A percentile compares a stretch with the other conserved stretches of the same genome.
Conservation (phyloP, 2,113 vertebrate genomes). For the Rhea pennata region DNA sequence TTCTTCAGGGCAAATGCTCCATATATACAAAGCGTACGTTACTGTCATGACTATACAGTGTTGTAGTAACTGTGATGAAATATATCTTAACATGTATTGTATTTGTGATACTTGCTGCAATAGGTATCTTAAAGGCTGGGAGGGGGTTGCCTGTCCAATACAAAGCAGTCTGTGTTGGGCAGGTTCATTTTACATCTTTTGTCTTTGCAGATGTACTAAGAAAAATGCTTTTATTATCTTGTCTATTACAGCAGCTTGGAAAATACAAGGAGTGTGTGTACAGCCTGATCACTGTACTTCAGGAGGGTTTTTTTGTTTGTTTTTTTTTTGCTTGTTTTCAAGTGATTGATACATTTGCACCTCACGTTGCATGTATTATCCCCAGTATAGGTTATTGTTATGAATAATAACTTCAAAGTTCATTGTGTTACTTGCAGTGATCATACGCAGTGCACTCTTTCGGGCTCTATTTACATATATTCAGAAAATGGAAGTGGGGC, state of each 20-base stretch:
- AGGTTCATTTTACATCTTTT: not conserved
- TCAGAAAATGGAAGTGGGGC: not conserved
- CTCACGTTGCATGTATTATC: not conserved
- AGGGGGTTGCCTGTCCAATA: not conserved
- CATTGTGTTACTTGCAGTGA: not conserved
- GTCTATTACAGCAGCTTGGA: not conserved
- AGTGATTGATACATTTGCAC: not conserved
- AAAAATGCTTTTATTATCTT: not conserved
- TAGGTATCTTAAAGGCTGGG: not conserved
- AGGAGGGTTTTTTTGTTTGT: not conserved
- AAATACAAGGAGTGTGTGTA: not conserved
- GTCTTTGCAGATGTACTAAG: not conserved
- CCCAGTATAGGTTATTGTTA: not conserved
- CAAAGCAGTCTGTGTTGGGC: not conserved
- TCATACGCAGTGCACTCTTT: not conserved
- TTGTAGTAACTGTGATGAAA: not conserved
- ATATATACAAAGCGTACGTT: constrained; percentile 25
- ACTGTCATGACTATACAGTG: not conserved
- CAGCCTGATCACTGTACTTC: not conserved
- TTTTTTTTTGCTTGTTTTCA: not conserved
- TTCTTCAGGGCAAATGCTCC: constrained; percentile 41
- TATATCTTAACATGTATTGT: not conserved
- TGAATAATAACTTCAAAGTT: not conserved
- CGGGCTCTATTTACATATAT: not conserved
- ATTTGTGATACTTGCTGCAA: not conserved